phyloP scores from a whole-genome alignment of 2,113 vertebrate species.

The Peucedramus taeniatus region DNA sequence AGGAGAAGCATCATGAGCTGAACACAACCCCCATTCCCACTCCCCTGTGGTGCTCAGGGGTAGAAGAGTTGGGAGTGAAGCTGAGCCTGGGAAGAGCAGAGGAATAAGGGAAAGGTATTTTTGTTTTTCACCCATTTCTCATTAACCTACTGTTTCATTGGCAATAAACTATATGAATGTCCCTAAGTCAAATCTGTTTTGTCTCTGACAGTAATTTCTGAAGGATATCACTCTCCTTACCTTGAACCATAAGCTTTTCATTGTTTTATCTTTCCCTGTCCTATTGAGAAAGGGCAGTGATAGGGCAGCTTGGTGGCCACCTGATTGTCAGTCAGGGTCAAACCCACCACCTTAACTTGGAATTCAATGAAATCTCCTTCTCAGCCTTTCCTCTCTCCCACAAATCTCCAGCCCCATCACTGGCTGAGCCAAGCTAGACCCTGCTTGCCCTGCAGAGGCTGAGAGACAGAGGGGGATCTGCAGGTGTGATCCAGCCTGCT shows the following conservation, averaged over 20 bases:
- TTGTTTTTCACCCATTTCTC: not conserved
- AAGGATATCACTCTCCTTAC: not conserved
- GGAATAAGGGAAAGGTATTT: not conserved
- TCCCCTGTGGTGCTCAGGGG: rapidly evolving
- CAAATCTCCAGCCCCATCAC: not conserved
- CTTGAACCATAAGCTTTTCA: not conserved
- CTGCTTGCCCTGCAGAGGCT: not conserved
- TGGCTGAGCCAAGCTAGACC: not conserved
- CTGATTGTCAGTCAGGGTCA: not conserved
- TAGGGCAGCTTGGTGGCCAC: rapidly evolving
- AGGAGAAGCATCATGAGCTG: not conserved
- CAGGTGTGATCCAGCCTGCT: not conserved
- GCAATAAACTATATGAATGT: not conserved
- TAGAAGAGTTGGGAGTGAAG: not conserved
- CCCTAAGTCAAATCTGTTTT: not conserved
- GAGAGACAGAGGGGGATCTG: not conserved
- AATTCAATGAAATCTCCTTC: not conserved
- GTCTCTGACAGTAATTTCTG: not conserved
- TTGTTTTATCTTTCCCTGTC: not conserved
- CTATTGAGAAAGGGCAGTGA: not conserved
- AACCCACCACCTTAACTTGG: not conserved
- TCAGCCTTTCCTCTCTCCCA: not conserved
- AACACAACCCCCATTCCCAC: not conserved
- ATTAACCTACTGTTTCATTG: not conserved
- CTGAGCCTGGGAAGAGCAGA: not conserved